These are phyloP conservation scores for Philotrypesis tridentata DNA, from an alignment of 1,140 invertebrate species.

Conservation along the genomic window DNA sequence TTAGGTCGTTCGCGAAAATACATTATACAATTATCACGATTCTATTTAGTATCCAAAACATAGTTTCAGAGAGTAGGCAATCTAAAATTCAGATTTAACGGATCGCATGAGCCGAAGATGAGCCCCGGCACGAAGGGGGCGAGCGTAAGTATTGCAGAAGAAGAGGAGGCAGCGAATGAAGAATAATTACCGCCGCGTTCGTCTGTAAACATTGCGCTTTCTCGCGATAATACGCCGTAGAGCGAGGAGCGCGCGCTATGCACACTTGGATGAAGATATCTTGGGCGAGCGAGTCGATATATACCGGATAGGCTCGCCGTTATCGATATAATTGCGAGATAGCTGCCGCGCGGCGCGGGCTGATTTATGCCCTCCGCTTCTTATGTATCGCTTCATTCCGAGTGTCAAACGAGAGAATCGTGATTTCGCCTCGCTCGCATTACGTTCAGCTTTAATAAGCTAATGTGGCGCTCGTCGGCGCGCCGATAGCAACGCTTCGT, in stretches of 20 bases:
- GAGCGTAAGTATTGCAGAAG: background rate
- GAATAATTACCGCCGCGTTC: slow-evolving; percentile 43
- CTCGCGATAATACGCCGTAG: slow-evolving; percentile 27
- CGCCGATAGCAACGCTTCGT: no score
- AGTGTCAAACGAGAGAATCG: slow-evolving; percentile 1
- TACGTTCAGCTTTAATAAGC: slow-evolving; percentile 3
- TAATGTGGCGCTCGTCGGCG: no score
- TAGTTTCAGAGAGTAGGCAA: no score
- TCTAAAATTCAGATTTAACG: no score
- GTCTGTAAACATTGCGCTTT: slow-evolving; percentile 43
- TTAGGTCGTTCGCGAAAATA: no score
- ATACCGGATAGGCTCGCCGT: slow-evolving; percentile 61
- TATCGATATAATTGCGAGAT: slow-evolving; percentile 70
- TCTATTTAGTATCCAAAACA: no score
- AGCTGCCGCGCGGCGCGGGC: slow-evolving; percentile 20
- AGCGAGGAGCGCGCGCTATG: background rate
- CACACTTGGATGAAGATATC: slow-evolving; percentile 62
- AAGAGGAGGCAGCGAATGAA: slow-evolving; percentile 35
- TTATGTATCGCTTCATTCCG: slow-evolving; percentile 56
- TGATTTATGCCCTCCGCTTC: slow-evolving; percentile 62
- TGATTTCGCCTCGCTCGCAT: background rate
- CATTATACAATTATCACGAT: no score
- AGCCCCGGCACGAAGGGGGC: background rate
- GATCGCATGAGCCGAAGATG: background rate
- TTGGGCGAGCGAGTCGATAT: slow-evolving; percentile 51